phyloP scores from a whole-genome alignment of 2,888 invertebrate species.

The Tipula unca region DNA sequence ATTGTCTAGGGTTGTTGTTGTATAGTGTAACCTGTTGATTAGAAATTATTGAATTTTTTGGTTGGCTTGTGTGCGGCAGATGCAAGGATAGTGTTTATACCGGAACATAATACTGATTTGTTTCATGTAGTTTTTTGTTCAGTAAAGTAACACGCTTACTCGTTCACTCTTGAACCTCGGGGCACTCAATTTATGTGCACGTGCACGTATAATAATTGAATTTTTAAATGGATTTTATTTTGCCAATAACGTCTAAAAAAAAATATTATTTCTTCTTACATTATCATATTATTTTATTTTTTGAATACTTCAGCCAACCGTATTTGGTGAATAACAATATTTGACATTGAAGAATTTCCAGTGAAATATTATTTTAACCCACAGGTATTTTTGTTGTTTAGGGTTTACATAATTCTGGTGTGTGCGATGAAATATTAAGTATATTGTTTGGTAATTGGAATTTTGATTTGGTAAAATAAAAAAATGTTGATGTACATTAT shows the following conservation, averaged over 20 bases:
- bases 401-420: too few species aligned
- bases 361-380: too few species aligned
- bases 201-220: background rate
- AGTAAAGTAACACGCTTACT: too few species aligned
- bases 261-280: background rate
- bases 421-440: too few species aligned
- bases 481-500: too few species aligned
- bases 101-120: background rate
- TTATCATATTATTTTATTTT: background rate
- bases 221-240: too few species aligned
- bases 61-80: background rate
- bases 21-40: background rate
- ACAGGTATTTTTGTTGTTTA: too few species aligned
- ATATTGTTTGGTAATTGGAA: too few species aligned
- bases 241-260: background rate
- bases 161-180: too few species aligned
- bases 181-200: background rate
- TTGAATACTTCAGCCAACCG: background rate
- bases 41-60: background rate
- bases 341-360: background rate
- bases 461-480: too few species aligned
- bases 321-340: background rate
- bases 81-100: background rate
- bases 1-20: background rate
- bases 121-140: background rate